Evolutionary conservation across 1,140 invertebrate genomes (phyloP).

Genomic region (Ips typographus): DNA sequence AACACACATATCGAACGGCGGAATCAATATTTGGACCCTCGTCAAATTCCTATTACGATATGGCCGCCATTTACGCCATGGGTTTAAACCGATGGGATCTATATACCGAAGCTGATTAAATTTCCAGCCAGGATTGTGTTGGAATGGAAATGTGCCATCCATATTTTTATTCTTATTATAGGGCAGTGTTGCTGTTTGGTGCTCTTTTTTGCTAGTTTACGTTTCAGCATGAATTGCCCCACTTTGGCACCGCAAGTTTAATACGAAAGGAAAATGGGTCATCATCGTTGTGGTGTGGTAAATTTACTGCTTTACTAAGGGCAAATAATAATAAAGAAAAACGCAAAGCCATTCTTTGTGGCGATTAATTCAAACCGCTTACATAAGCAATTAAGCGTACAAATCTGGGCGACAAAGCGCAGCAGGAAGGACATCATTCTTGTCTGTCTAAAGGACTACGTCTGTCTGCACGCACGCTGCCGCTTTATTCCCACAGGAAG

Average conservation of each 20-base stretch:
- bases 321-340: conserved; percentile 9
- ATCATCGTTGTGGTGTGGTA: neutral
- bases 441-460: conserved; percentile 26
- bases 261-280: no score
- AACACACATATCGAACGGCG: conserved; percentile 26
- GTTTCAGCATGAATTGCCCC: no score
- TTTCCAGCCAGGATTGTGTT: conserved; percentile 1
- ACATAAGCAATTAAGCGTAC: conserved; percentile 30
- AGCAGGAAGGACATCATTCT: conserved; percentile 29
- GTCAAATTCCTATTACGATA: conserved; percentile 22
- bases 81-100: conserved; percentile 14
- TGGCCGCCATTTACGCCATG: conserved; percentile 20
- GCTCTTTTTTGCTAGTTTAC: no score
- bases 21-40: conserved; percentile 25
- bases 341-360: neutral
- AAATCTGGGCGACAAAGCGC: conserved; percentile 29
- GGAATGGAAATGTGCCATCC: neutral
- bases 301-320: conserved; percentile 1
- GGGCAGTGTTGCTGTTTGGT: no score
- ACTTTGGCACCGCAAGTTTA: no score
- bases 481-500: conserved; percentile 23
- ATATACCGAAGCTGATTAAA: conserved; percentile 19
- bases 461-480: conserved; percentile 23
- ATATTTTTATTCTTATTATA: neutral
- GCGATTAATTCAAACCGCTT: conserved; percentile 26